A percentile compares a stretch with the other conserved stretches of the same genome.
phyloP scores from a whole-genome alignment of 2,888 invertebrate species.

The Hoplodrina ambigua region DNA sequence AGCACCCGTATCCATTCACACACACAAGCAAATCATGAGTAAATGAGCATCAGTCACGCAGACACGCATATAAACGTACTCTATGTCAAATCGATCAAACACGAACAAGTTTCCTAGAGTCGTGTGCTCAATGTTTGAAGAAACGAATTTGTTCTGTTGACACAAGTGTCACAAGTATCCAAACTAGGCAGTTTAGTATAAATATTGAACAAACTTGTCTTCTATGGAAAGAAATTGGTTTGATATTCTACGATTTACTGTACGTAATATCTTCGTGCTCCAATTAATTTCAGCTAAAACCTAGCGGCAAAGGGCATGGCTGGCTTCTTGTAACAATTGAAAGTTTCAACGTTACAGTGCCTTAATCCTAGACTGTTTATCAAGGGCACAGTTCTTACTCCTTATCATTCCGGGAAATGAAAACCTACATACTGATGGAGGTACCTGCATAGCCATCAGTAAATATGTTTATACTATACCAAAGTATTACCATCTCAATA shows the following conservation, averaged over 20 bases:
- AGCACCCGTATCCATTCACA: slow-evolving; percentile 31
- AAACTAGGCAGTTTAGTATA: slow-evolving; percentile 22
- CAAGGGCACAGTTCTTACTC: background rate
- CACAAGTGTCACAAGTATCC: slow-evolving; percentile 40
- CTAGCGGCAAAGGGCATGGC: too few species aligned
- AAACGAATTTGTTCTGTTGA: slow-evolving; percentile 41
- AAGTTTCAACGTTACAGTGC: too few species aligned
- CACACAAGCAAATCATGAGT: slow-evolving; percentile 35
- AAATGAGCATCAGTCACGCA: slow-evolving; percentile 52
- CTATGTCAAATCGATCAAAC: slow-evolving; percentile 48
- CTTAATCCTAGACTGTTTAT: too few species aligned
- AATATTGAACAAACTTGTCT: slow-evolving; percentile 19
- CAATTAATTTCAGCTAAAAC: too few species aligned
- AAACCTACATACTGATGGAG: background rate
- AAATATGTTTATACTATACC: background rate
- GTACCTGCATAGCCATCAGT: too few species aligned
- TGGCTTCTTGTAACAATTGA: too few species aligned
- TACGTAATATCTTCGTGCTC: background rate
- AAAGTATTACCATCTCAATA: background rate
- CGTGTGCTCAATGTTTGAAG: slow-evolving; percentile 42
- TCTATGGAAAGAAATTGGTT: background rate
- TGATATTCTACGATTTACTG: background rate
- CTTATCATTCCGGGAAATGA: background rate
- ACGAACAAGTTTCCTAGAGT: slow-evolving; percentile 23
- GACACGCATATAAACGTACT: slow-evolving; percentile 26